Percentiles rank a stretch among this genome's conserved stretches.
These are phyloP conservation scores for Anarhynchus alexandrinus DNA, from an alignment of 2,113 vertebrate genomes.

Conservation along the genomic window DNA sequence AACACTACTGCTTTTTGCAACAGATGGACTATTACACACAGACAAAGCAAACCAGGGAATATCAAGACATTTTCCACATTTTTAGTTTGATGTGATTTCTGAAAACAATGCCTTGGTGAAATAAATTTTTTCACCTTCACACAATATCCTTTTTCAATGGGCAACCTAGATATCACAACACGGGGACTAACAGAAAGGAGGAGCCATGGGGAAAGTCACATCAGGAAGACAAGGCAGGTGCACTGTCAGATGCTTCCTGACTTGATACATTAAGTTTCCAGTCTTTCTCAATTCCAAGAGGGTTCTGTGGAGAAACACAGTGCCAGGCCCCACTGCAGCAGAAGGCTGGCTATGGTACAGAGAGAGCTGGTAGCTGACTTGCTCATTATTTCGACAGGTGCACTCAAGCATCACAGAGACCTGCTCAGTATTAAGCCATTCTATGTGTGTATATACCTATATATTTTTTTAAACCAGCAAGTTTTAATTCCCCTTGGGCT, in stretches of 20 bases:
- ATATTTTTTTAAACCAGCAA: neutral
- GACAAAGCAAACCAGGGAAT: conserved; percentile 41
- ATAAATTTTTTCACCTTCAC: neutral
- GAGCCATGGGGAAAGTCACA: fast-evolving
- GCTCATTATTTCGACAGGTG: neutral
- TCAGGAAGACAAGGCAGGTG: fast-evolving
- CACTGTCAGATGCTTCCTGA: neutral
- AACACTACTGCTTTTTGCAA: conserved; percentile 53
- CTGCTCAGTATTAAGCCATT: neutral
- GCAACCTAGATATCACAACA: fast-evolving
- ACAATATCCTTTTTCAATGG: neutral
- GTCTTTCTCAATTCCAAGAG: neutral
- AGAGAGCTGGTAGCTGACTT: neutral
- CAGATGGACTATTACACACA: neutral
- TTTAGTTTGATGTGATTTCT: neutral
- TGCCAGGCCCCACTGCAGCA: neutral
- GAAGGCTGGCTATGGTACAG: neutral
- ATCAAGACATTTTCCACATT: neutral
- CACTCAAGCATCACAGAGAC: neutral
- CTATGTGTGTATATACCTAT: neutral
- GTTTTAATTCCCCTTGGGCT: neutral
- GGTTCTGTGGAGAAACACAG: neutral
- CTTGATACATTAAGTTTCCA: fast-evolving
- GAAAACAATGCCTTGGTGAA: neutral
- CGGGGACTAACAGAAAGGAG: neutral